phyloP scores from a whole-genome alignment of 2,113 vertebrate genomes.

The Oncorhynchus kisutch region DNA sequence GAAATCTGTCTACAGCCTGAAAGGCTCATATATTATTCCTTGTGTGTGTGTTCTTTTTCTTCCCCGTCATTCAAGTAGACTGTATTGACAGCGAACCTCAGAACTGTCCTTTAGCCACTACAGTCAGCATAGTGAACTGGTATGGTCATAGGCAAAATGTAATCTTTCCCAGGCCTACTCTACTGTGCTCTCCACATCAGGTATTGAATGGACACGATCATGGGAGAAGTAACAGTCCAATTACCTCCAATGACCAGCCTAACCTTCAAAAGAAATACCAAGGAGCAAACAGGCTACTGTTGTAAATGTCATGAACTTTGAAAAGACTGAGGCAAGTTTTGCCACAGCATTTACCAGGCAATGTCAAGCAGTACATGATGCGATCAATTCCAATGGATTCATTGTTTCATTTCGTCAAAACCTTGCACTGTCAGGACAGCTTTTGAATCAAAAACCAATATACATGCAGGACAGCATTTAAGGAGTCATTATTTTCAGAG shows the following conservation, averaged over 20 bases:
- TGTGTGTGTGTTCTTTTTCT: neutral
- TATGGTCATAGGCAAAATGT: neutral
- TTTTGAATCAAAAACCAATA: neutral
- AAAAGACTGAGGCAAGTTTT: conserved; percentile 57
- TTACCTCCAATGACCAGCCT: conserved; percentile 61
- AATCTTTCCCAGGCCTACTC: conserved; percentile 6
- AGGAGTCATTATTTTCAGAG: too few relatives aligned
- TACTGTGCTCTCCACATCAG: conserved; percentile 44
- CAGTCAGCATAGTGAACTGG: neutral
- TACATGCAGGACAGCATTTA: neutral
- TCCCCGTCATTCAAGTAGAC: neutral
- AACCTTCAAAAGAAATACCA: conserved; percentile 78
- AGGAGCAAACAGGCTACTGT: conserved; percentile 52
- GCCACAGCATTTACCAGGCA: conserved; percentile 54
- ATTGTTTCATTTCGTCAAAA: conserved; percentile 32
- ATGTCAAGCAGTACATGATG: conserved; percentile 43
- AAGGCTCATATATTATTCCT: neutral
- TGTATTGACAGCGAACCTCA: too few relatives aligned
- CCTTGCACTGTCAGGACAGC: too few relatives aligned
- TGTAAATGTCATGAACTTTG: conserved; percentile 80
- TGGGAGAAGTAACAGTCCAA: conserved; percentile 51
- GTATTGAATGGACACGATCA: conserved; percentile 44
- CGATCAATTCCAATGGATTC: conserved; percentile 35
- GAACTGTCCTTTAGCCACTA: neutral
- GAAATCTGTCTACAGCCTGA: neutral